These are phyloP conservation scores for Herminia tarsipennalis DNA, from an alignment of 2,888 invertebrate genomes.

Conservation along the genomic window DNA sequence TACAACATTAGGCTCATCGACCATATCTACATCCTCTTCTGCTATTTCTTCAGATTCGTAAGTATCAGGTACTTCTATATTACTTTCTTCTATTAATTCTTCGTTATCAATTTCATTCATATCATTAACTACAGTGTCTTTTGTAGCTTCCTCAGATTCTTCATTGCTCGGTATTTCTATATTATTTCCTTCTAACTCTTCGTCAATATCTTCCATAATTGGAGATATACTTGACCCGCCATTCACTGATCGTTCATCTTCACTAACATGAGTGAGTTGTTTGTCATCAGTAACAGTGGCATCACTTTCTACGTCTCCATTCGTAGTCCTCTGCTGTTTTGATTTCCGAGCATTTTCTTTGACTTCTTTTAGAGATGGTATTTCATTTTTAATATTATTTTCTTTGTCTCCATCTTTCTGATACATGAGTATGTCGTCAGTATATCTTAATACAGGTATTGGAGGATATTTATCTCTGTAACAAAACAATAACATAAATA, in stretches of 20 bases:
- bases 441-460: slow-evolving; percentile 46
- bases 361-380: slow-evolving; percentile 25
- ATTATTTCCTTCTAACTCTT: slow-evolving; percentile 14
- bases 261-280: slow-evolving; percentile 15
- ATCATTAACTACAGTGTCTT: background rate
- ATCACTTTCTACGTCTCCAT: slow-evolving; percentile 8
- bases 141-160: slow-evolving; percentile 11
- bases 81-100: no score
- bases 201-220: slow-evolving; percentile 13
- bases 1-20: slow-evolving; percentile 15
- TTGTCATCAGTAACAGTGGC: slow-evolving; percentile 19
- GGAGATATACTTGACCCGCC: slow-evolving; percentile 10
- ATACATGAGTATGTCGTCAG: slow-evolving; percentile 47
- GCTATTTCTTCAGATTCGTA: no score
- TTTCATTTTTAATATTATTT: slow-evolving; percentile 21
- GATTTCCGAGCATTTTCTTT: slow-evolving; percentile 25
- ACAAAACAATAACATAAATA: slow-evolving; percentile 13
- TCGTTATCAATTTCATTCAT: slow-evolving; percentile 8
- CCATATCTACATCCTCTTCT: no score
- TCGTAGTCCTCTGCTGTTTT: slow-evolving; percentile 15
- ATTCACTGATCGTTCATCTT: slow-evolving; percentile 10
- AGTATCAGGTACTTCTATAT: no score
- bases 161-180: slow-evolving; percentile 9
- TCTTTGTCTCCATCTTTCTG: slow-evolving; percentile 28
- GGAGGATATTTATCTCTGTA: slow-evolving; percentile 59